A percentile compares a stretch with the other conserved stretches of the same genome.
phyloP scores from a whole-genome alignment of 1,140 invertebrate species.

The Drosophila repletoides region DNA sequence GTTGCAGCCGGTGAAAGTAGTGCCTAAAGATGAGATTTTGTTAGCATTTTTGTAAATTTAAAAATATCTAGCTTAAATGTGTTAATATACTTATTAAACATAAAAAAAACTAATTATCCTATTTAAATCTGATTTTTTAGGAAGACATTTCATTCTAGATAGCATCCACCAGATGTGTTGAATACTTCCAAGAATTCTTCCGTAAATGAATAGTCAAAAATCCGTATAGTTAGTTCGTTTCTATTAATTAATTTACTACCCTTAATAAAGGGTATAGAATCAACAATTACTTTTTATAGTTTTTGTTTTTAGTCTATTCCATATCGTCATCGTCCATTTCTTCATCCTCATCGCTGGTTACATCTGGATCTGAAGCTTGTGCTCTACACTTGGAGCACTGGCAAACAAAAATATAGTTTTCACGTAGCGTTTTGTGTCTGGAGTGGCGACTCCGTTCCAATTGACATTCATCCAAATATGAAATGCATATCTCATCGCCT shows the following conservation, averaged over 20 bases:
- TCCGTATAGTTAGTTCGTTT: neutral
- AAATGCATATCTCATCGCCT: conserved; percentile 95
- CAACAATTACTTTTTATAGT: too few species aligned
- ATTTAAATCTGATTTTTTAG: too few species aligned
- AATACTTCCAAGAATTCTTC: too few species aligned
- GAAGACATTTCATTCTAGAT: too few species aligned
- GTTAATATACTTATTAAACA: conserved; percentile 44
- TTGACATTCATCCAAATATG: conserved; percentile 94
- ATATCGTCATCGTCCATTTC: conserved; percentile 71
- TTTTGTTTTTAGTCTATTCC: conserved; percentile 56
- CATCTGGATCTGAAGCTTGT: conserved; percentile 90
- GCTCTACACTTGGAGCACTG: conserved; percentile 90
- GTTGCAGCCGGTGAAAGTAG: conserved; percentile 58
- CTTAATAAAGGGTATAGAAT: neutral
- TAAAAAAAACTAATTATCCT: too few species aligned
- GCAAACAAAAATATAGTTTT: conserved; percentile 89
- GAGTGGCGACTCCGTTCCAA: conserved; percentile 91
- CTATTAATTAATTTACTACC: neutral
- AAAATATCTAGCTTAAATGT: conserved; percentile 38
- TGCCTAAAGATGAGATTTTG: conserved; percentile 46
- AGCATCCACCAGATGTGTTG: too few species aligned
- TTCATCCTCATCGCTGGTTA: conserved; percentile 88
- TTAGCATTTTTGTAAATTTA: conserved; percentile 53
- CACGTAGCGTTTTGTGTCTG: conserved; percentile 89
- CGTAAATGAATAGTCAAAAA: too few species aligned